Conservation (phyloP, 35 echinoderm and acorn worm genomes). For the Eucidaris tribuloides region DNA sequence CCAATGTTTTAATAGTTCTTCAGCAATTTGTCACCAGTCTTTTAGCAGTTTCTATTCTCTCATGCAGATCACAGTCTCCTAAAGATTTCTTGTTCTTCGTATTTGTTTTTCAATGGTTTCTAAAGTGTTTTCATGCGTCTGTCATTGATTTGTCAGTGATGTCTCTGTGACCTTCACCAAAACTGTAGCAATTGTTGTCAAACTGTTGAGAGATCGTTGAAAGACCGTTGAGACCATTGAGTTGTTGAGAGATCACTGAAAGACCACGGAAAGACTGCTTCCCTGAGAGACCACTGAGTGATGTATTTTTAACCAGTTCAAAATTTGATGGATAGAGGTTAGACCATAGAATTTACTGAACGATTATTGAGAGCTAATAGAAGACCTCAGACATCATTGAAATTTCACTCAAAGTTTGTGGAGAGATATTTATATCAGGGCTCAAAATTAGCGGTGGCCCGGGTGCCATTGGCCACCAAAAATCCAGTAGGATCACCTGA, state of each 20-base stretch:
- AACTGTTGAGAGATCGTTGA: not conserved
- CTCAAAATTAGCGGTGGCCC: too few species aligned
- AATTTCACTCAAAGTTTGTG: not conserved
- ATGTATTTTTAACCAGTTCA: not conserved
- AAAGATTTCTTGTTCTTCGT: too few species aligned
- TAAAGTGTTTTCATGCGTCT: too few species aligned
- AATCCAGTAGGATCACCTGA: too few species aligned
- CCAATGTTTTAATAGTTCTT: too few species aligned
- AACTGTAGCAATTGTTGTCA: not conserved
- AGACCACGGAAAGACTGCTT: not conserved
- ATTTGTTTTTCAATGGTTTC: too few species aligned
- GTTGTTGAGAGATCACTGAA: not conserved
- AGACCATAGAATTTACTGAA: not conserved
- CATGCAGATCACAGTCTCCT: too few species aligned
- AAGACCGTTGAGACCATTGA: not conserved
- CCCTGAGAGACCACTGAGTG: not conserved
- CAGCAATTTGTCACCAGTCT: too few species aligned
- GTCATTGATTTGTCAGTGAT: too few species aligned
- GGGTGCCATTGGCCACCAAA: too few species aligned
- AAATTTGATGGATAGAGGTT: not conserved
- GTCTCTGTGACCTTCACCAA: not conserved
- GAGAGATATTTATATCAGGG: too few species aligned
- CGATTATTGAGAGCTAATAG: not conserved
- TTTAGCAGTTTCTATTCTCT: too few species aligned
- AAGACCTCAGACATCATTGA: not conserved